Percentiles rank a stretch among this genome's conserved stretches.
These are phyloP conservation scores for Drosophila tristis DNA, from an alignment of 1,140 invertebrate genomes.

Conservation along the genomic window DNA sequence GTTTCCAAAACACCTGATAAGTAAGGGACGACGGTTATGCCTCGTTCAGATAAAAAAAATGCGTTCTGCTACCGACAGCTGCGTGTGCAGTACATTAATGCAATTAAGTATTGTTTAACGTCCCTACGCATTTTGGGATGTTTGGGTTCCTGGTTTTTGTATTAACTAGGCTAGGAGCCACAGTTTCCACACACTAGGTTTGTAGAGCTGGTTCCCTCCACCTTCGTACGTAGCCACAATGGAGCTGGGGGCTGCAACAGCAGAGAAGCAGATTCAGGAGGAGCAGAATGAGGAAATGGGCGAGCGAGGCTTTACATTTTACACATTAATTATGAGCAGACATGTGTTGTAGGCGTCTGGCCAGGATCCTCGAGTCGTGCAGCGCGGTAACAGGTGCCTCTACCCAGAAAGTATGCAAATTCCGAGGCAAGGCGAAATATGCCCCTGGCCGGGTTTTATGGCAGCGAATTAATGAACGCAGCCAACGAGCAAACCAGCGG, in stretches of 20 bases:
- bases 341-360: conserved; percentile 77
- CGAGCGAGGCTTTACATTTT: conserved; percentile 78
- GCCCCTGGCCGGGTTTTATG: conserved; percentile 70
- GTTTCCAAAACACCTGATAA: no score
- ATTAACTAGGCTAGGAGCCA: conserved; percentile 58
- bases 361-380: conserved; percentile 36
- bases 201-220: conserved; percentile 60
- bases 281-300: conserved; percentile 22
- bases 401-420: conserved; percentile 70
- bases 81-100: conserved; percentile 47
- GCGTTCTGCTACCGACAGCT: conserved; percentile 31
- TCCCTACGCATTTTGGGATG: conserved; percentile 67
- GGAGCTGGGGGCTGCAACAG: conserved; percentile 24
- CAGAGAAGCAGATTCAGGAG: background rate
- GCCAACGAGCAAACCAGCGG: conserved; percentile 54
- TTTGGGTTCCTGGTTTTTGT: conserved; percentile 70
- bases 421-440: conserved; percentile 70
- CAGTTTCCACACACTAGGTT: conserved; percentile 15
- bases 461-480: conserved; percentile 81
- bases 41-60: background rate
- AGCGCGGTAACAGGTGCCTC: conserved; percentile 73
- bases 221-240: conserved; percentile 66
- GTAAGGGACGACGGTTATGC: background rate
- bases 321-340: conserved; percentile 83
- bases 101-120: conserved; percentile 71